Evolutionary conservation across 2,797 vertebrate species (phyloP).

Genomic region (Fratercula arctica): DNA sequence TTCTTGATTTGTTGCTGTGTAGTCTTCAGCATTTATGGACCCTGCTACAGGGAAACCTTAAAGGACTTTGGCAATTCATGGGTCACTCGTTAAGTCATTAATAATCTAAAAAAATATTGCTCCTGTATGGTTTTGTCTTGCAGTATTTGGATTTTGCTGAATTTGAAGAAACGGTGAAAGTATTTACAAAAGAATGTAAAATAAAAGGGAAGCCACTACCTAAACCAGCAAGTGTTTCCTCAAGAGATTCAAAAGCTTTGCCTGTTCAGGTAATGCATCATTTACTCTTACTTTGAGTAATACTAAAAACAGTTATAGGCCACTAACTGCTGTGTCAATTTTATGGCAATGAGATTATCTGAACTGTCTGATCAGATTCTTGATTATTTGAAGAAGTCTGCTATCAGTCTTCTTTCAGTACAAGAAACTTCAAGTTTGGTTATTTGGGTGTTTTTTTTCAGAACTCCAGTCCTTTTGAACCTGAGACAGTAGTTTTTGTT

Average conservation of each 20-base stretch:
- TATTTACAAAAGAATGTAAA: conserved; percentile 92
- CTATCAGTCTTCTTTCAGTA: neutral
- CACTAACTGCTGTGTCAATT: neutral
- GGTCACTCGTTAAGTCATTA: neutral
- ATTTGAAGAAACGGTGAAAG: conserved; percentile 87
- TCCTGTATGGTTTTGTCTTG: neutral
- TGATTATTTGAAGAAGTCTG: neutral
- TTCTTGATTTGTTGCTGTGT: neutral
- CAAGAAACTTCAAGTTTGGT: neutral
- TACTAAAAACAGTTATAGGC: neutral
- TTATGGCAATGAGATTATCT: neutral
- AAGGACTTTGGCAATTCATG: neutral
- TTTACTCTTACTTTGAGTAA: neutral
- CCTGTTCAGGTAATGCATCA: conserved; percentile 81
- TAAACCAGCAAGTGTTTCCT: conserved; percentile 72
- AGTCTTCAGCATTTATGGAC: neutral
- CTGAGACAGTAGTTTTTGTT: neutral
- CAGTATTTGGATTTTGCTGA: conserved; percentile 92
- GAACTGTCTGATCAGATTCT: neutral
- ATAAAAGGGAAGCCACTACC: conserved; percentile 87
- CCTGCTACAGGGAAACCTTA: neutral
- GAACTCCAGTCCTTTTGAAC: neutral
- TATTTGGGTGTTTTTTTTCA: neutral
- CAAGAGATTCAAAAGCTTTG: conserved; percentile 77
- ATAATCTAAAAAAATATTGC: neutral